A percentile compares a stretch with the other conserved stretches of the same genome.
phyloP scores from a whole-genome alignment of 2,888 invertebrate species.

The Ennomos fuscantarius region DNA sequence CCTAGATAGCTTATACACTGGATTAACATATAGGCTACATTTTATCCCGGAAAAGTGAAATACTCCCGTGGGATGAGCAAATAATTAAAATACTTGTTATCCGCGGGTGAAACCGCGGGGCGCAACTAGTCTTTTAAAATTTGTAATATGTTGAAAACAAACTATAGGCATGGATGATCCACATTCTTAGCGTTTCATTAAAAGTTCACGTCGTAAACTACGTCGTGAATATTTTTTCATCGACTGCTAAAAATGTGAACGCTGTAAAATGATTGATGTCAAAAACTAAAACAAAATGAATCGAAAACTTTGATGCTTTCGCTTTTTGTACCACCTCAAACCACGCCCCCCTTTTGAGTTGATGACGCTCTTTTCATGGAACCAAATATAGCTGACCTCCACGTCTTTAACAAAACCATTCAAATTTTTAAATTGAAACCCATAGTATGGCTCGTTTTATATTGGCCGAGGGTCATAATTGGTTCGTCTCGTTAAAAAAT shows the following conservation, averaged over 20 bases:
- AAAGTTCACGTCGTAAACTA: slow-evolving; percentile 19
- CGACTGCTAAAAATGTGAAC: slow-evolving; percentile 28
- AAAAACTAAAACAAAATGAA: slow-evolving; percentile 51
- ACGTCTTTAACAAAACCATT: slow-evolving; percentile 22
- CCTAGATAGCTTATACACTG: too few species aligned
- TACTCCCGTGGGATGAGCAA: too few species aligned
- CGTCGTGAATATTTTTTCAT: slow-evolving; percentile 13
- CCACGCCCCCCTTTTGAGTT: slow-evolving; percentile 70
- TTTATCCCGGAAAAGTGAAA: too few species aligned
- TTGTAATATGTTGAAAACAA: background rate
- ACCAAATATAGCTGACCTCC: slow-evolving; percentile 34
- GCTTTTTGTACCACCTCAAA: slow-evolving; percentile 56
- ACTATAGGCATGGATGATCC: background rate
- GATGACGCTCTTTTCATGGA: slow-evolving; percentile 57
- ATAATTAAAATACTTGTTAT: too few species aligned
- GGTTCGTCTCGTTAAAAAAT: slow-evolving; percentile 71
- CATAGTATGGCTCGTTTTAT: slow-evolving; percentile 22
- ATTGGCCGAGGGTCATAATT: slow-evolving; percentile 62
- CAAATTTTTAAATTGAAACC: slow-evolving; percentile 22
- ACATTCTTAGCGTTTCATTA: slow-evolving; percentile 1
- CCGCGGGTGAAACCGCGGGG: too few species aligned
- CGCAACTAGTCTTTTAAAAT: too few species aligned
- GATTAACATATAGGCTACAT: too few species aligned
- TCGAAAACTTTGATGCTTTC: slow-evolving; percentile 66
- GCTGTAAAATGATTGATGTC: slow-evolving; percentile 46